Base-by-base conservation (phyloP, 1,140 invertebrate genomes). In the Calephelis virginiensis region DNA sequence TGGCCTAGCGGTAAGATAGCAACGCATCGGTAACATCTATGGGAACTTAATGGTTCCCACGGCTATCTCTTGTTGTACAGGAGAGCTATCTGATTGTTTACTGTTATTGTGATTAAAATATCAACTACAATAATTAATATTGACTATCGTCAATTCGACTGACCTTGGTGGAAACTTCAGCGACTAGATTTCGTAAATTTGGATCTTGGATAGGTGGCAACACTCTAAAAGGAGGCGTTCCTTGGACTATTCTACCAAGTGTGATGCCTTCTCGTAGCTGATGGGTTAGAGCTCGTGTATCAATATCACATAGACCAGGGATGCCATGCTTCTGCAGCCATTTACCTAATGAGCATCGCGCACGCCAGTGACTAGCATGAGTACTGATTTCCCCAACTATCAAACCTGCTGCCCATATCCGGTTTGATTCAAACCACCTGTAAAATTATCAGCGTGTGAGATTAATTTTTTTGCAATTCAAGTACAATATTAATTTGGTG, bases 391-490 rank as follows among this genome's bases (percentile, higher is more conserved):
- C 97, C 0, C 97, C 97, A 17, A 99, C 96, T 74, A 99, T 95
- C 37, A 99, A 91, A 4, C 94, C 99, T n/a, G 96, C 93, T 14
- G 96, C 95, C 96, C 99, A 99, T 63, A 99, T 98, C 67, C 94
- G 94, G 28, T 93, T 80, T 0, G 98, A 99, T 89, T 99, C 99
- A 85, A 99, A 98, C 93, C 94, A 97, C 75, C 95, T 96, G 80
- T 0, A 91, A 65, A 72, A 70, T 56, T 63, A 56, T 43, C 40
- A 7, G 5, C 5, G 40, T 43, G 6, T 43, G 6, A 8, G 7
- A 8, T 43, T 40, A 40, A 43, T 43, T 43, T 43, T 43, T 43
- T 8, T 43, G 7, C 40, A 5, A 8, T 43, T 43, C 43, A 11
- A 49, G 28, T n/a, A n/a, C 28, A 28, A 28, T 1, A 17, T 17